Evolutionary conservation across 2,888 invertebrate species (phyloP).

Genomic region (Onthophagus sagittarius): DNA sequence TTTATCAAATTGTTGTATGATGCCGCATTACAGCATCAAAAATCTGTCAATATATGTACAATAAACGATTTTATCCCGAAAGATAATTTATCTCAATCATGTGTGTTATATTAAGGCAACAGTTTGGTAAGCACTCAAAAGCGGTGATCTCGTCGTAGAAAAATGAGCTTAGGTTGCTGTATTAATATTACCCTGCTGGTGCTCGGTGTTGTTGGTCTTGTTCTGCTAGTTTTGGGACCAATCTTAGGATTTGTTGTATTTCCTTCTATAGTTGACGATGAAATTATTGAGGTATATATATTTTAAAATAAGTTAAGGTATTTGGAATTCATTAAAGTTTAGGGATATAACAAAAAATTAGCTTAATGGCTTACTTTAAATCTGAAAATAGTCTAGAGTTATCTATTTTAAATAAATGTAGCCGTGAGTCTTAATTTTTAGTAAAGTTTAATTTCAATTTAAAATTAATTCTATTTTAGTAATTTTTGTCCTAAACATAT

Average conservation of each 20-base stretch:
- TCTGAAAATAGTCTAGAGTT: too few relatives aligned
- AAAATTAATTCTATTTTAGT: too few relatives aligned
- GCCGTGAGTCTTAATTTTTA: too few relatives aligned
- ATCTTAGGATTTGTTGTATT: background rate
- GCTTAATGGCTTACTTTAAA: background rate
- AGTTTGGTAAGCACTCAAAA: background rate
- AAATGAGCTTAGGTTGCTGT: background rate
- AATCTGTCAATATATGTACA: background rate
- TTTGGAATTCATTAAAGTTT: too few relatives aligned
- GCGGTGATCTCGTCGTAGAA: background rate
- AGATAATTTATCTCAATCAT: background rate
- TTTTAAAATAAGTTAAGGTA: background rate
- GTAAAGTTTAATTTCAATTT: too few relatives aligned
- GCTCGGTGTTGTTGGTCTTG: background rate
- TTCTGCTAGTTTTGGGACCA: background rate
- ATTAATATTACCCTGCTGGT: background rate
- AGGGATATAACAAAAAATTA: background rate
- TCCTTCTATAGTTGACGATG: conserved; percentile 4
- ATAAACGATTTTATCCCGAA: background rate
- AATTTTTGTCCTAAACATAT: too few relatives aligned
- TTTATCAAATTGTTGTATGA: background rate
- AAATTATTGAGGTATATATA: background rate
- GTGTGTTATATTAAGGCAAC: background rate
- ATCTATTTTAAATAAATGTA: too few relatives aligned
- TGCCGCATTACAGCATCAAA: background rate